Conservation (phyloP, 1,140 invertebrate species). For the Drosophila tristis region DNA sequence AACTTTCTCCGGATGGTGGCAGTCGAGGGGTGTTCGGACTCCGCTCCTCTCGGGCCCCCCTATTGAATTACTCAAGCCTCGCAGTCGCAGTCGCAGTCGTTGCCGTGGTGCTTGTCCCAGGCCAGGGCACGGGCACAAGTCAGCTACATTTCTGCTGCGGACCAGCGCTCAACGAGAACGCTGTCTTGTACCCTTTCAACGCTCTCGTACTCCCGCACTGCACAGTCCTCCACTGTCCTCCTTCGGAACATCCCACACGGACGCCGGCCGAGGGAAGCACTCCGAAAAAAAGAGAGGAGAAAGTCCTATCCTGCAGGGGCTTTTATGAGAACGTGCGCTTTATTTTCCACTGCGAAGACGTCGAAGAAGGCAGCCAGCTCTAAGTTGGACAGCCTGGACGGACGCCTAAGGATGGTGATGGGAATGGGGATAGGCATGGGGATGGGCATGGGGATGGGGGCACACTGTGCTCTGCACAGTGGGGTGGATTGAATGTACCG, state of each 20-base stretch:
- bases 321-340: constrained; percentile 74
- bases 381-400: constrained; percentile 28
- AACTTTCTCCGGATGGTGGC: constrained; percentile 51
- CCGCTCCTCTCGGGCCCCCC: constrained; percentile 36
- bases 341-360: constrained; percentile 60
- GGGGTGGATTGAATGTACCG: background rate
- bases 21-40: constrained; percentile 31
- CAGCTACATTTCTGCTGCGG: constrained; percentile 76
- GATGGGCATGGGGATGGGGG: constrained; percentile 10
- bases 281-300: constrained; percentile 48
- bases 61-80: constrained; percentile 79
- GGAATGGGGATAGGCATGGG: background rate
- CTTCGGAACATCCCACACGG: constrained; percentile 32
- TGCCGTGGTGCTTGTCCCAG: constrained; percentile 19
- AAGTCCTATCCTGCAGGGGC: constrained; percentile 58
- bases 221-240: constrained; percentile 2
- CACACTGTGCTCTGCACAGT: constrained; percentile 21
- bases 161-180: constrained; percentile 29
- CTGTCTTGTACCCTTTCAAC: constrained; percentile 77
- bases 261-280: constrained; percentile 24
- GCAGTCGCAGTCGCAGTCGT: constrained; percentile 12
- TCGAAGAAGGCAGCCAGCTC: constrained; percentile 24
- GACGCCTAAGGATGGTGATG: constrained; percentile 1
- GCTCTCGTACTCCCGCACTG: constrained; percentile 33
- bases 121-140: constrained; percentile 60